Base-by-base conservation (phyloP, 2,888 invertebrate species). In the Drosophila neonasuta region DNA sequence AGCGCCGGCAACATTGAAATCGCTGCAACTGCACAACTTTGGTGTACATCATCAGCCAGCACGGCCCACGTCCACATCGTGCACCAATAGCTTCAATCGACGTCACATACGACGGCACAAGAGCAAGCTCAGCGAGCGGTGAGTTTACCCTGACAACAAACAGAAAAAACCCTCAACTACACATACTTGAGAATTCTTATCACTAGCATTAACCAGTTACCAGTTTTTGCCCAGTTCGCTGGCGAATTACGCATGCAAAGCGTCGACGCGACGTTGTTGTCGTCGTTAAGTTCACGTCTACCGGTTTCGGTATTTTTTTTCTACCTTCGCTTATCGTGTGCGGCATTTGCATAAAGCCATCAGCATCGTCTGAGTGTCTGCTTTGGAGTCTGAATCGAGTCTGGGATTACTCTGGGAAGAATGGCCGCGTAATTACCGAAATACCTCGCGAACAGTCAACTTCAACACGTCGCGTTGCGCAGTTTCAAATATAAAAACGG, bases 81-180 rank as follows among this genome's bases (percentile, higher is more conserved):
- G 90, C 80, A 90, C 90, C 71, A 91, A 90, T 71, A 91, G 91
- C 82, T 90, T 91, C 76, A 91, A 90, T 75, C 84, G 91, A 32
- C 89, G 89, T 6, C 89, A 89, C 83, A 89, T 89, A 52, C 90
- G 90, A 57, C 81, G 89, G 61, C 90, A 90, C 74, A 90, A 90
- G 82, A 89, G 88, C 81, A 90, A 90, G 85, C 86, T 91, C 59
- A 90, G 89, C 83, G 91, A 91, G 82, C 90, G 91, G 91, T 91
- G 79, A 86, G 86, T 86, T 7, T 13, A 1, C 39, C 39, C 7
- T 8, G 2, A 24, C 24, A 24, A 24, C 24, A 24, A 24, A 24
- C 20, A 20, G 1, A 6, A 24, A 24, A 24, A 24, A 24, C 24
- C 24, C 6, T 24, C 4, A 24, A 24, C 24, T 24, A 24, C 24